These are phyloP conservation scores for Poecilia picta DNA, from an alignment of 2,797 vertebrate genomes.

Conservation along the genomic window DNA sequence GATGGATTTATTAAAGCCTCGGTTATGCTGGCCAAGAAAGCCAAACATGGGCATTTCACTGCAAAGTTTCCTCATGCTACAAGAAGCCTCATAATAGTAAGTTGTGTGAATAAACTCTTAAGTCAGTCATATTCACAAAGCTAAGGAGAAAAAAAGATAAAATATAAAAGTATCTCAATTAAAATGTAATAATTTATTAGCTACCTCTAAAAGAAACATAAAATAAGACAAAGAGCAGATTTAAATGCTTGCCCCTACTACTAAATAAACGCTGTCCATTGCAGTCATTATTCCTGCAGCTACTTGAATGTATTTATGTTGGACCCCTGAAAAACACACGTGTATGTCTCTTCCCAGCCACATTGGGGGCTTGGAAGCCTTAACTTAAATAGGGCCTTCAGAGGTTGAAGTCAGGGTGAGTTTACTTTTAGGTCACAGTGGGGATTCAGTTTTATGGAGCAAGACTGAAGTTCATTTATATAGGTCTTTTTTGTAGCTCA, in stretches of 20 bases:
- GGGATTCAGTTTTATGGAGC: constrained; percentile 71
- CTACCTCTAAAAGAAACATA: constrained; percentile 30
- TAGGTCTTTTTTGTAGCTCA: constrained; percentile 36
- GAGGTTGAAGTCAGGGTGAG: constrained; percentile 59
- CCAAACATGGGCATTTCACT: constrained; percentile 61
- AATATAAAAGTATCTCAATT: constrained; percentile 20
- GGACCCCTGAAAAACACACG: constrained; percentile 53
- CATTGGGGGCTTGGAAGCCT: constrained; percentile 47
- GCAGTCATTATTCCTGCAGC: constrained; percentile 60
- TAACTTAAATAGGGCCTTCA: constrained; percentile 47
- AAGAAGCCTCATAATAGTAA: constrained; percentile 16
- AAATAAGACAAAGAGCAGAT: constrained; percentile 42
- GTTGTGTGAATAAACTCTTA: constrained; percentile 33
- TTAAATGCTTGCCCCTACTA: constrained; percentile 52
- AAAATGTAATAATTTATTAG: constrained; percentile 36
- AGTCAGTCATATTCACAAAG: constrained; percentile 19
- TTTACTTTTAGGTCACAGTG: constrained; percentile 69
- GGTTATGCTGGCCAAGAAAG: constrained; percentile 23
- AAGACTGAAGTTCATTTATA: constrained; percentile 61
- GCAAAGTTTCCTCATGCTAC: constrained; percentile 14
- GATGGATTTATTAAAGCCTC: constrained; percentile 41
- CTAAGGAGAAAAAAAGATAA: constrained; percentile 11
- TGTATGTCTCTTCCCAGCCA: constrained; percentile 66
- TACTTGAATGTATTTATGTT: constrained; percentile 74
- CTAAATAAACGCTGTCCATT: constrained; percentile 63